Percentiles rank a stretch among this genome's conserved stretches.
Evolutionary conservation across 2,888 invertebrate species (phyloP).

Genomic region (Heliconius sara): DNA sequence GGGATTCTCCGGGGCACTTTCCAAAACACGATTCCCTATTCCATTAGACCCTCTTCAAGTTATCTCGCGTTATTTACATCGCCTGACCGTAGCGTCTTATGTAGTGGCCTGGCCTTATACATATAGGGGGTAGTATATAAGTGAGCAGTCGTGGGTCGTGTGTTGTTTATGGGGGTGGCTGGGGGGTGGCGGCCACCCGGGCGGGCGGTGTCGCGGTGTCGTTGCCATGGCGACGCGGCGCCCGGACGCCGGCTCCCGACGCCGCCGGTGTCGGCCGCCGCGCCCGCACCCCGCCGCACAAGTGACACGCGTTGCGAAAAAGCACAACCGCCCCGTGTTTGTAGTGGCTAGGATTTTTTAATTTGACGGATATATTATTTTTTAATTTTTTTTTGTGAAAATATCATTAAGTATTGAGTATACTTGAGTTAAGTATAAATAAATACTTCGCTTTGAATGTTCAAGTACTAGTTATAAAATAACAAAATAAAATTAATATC

Average conservation of each 20-base stretch:
- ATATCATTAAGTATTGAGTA: neutral
- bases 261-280: constrained; percentile 85
- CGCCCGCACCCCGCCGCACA: constrained; percentile 78
- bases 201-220: constrained; percentile 77
- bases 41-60: constrained; percentile 82
- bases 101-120: constrained; percentile 79
- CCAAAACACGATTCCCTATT: constrained; percentile 82
- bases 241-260: constrained; percentile 86
- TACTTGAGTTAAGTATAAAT: too few species aligned
- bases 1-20: constrained; percentile 79
- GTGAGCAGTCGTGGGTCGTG: constrained; percentile 69
- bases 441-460: too few species aligned
- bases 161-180: constrained; percentile 64
- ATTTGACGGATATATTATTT: constrained; percentile 1
- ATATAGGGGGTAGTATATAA: constrained; percentile 65
- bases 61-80: constrained; percentile 83
- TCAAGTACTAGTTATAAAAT: too few species aligned
- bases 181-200: constrained; percentile 55
- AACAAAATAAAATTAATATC: too few species aligned
- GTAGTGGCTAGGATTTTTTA: constrained; percentile 51
- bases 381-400: neutral
- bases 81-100: constrained; percentile 83
- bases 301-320: constrained; percentile 83
- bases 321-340: constrained; percentile 78
- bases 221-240: constrained; percentile 85